These are phyloP conservation scores for Tetranychus truncatus DNA, from an alignment of 2,888 invertebrate species.

Conservation along the genomic window DNA sequence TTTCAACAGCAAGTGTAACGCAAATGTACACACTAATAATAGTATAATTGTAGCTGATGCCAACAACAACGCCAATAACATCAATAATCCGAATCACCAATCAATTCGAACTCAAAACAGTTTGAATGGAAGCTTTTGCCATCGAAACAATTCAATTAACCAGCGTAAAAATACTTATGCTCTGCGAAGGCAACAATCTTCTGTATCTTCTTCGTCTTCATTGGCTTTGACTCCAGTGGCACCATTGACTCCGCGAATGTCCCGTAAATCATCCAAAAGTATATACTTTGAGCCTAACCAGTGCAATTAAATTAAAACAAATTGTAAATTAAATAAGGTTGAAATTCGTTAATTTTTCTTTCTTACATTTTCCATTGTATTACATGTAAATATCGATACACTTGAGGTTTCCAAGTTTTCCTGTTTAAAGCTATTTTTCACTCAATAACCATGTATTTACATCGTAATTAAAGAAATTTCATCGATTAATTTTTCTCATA, in stretches of 20 bases:
- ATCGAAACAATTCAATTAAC: constrained; percentile 1
- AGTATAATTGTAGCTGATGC: neutral
- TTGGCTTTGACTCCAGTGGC: neutral
- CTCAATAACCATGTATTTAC: no score
- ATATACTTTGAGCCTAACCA: neutral
- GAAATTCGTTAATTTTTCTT: no score
- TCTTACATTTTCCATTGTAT: no score
- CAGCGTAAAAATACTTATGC: neutral
- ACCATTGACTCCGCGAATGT: neutral
- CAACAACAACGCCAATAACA: neutral
- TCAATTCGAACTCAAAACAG: neutral
- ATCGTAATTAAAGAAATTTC: no score
- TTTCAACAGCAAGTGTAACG: neutral
- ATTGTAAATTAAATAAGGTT: no score
- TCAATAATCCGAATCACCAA: neutral
- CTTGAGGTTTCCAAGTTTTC: no score
- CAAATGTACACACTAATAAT: neutral
- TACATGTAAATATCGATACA: no score
- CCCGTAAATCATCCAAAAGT: neutral
- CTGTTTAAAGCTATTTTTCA: no score
- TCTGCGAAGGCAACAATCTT: neutral
- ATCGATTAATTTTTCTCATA: no score
- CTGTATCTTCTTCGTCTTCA: neutral
- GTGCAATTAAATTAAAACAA: no score
- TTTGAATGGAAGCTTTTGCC: neutral